Percentiles rank a stretch among this genome's conserved stretches.
phyloP scores from a whole-genome alignment of 1,140 invertebrate species.

The Glomeris maerens region DNA sequence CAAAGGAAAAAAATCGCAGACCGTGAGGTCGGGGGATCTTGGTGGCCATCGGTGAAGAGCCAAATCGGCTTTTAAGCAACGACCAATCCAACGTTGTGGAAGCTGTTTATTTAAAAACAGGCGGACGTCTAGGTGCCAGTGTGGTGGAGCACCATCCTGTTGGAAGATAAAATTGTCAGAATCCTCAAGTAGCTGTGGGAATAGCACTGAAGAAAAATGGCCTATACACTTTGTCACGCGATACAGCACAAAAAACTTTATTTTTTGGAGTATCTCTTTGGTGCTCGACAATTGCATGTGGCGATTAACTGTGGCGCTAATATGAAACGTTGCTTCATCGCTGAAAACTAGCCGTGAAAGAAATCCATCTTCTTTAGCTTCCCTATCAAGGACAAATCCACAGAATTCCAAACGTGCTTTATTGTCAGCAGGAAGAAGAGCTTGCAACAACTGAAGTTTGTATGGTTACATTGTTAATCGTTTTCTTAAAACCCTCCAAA shows the following conservation, averaged over 20 bases:
- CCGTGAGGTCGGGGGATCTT: neutral
- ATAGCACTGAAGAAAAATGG: constrained; percentile 7
- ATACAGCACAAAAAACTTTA: constrained; percentile 5
- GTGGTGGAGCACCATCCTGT: neutral
- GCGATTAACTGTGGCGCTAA: constrained; percentile 7
- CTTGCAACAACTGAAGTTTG: no score
- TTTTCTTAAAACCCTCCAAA: no score
- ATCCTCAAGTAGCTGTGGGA: constrained; percentile 1
- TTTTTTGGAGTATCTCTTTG: constrained; percentile 12
- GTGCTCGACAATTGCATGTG: constrained; percentile 9
- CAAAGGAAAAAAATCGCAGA: neutral
- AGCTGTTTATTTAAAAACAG: neutral
- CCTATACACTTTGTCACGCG: constrained; percentile 7
- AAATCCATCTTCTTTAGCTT: no score
- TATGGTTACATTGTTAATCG: no score
- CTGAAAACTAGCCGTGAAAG: no score
- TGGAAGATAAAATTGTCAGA: constrained; percentile 3
- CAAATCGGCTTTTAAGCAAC: no score
- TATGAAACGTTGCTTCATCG: constrained; percentile 8
- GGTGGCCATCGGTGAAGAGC: no score
- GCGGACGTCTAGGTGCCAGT: neutral
- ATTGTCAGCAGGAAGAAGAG: no score
- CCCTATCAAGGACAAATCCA: no score
- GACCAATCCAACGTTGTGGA: neutral
- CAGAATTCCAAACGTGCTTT: no score